Conservation (phyloP, 2,113 vertebrate species). For the Marmota flaviventris region DNA sequence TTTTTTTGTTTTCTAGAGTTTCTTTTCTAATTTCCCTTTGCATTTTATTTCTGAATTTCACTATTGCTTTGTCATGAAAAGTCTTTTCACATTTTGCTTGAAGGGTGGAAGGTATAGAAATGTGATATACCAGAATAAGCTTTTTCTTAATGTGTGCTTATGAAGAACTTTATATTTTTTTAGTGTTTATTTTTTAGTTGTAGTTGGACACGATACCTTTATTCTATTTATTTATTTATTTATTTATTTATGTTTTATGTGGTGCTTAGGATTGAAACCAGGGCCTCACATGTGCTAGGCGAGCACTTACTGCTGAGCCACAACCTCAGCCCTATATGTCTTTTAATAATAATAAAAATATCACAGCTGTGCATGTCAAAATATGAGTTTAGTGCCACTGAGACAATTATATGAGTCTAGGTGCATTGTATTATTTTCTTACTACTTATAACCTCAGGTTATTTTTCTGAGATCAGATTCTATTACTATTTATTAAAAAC, state of each 20-base stretch:
- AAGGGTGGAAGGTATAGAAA: not conserved
- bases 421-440: not conserved
- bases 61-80: slow-evolving; percentile 51
- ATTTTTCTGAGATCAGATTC: slow-evolving; percentile 36
- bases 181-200: too few relatives aligned
- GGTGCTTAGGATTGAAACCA: too few relatives aligned
- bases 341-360: slow-evolving; percentile 76
- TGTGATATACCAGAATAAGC: not conserved
- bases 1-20: not conserved
- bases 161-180: not conserved
- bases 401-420: not conserved
- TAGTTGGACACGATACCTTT: too few relatives aligned
- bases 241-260: too few relatives aligned
- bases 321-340: not conserved
- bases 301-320: too few relatives aligned
- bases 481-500: not conserved
- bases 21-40: slow-evolving; percentile 41
- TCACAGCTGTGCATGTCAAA: slow-evolving; percentile 55
- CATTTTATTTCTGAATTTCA: slow-evolving; percentile 64
- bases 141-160: not conserved
- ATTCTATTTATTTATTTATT: too few relatives aligned
- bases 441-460: not conserved
- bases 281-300: too few relatives aligned
- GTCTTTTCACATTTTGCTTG: slow-evolving; percentile 9
- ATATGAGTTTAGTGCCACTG: not conserved